Percentiles rank a stretch among this genome's conserved stretches.
phyloP scores from a whole-genome alignment of 1,140 invertebrate species.

The Papilio dardanus region DNA sequence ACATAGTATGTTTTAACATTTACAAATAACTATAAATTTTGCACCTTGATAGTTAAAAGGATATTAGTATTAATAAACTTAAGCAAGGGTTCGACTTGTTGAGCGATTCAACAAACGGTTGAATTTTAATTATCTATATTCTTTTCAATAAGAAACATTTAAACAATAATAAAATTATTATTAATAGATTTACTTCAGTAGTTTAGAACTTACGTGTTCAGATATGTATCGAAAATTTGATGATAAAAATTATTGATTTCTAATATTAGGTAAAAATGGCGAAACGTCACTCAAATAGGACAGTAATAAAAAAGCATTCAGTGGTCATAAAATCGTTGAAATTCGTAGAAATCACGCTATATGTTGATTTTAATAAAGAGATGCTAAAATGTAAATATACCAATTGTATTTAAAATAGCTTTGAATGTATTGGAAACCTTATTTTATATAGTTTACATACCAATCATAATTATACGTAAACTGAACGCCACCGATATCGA shows the following conservation, averaged over 20 bases:
- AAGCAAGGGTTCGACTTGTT: background rate
- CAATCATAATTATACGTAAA: background rate
- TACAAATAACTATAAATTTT: background rate
- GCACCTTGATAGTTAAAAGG: too few species aligned
- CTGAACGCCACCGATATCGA: slow-evolving; percentile 33
- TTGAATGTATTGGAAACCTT: background rate
- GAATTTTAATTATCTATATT: background rate
- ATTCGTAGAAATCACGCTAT: background rate
- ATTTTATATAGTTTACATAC: background rate
- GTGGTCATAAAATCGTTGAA: background rate
- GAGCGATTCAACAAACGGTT: background rate
- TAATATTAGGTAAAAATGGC: slow-evolving; percentile 1
- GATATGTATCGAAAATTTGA: background rate
- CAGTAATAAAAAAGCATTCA: background rate
- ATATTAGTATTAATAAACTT: too few species aligned
- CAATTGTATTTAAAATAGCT: background rate
- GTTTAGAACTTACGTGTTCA: background rate
- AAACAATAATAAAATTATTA: background rate
- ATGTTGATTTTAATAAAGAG: background rate
- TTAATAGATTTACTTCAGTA: background rate
- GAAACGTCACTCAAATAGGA: background rate
- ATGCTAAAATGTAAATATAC: background rate
- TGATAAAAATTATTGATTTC: background rate
- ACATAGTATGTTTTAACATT: too few species aligned
- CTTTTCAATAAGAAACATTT: background rate